These are phyloP conservation scores for Sweltsa coloradensis DNA, from an alignment of 1,140 invertebrate genomes.

Conservation along the genomic window DNA sequence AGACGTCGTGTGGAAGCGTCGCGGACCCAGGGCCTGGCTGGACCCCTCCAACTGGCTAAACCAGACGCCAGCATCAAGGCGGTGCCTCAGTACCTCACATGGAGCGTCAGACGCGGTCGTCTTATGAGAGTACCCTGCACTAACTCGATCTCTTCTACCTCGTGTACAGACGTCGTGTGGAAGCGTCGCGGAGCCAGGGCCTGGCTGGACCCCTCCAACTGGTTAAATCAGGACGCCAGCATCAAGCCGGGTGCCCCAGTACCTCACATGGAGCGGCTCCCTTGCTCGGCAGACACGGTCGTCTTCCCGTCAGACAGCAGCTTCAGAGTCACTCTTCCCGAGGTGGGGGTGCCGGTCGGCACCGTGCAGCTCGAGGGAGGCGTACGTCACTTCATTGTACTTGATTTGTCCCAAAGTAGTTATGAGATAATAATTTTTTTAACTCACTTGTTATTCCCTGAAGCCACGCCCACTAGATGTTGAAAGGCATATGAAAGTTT, in stretches of 20 bases:
- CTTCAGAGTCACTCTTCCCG: slow-evolving; percentile 9
- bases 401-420: slow-evolving; percentile 10
- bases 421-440: too few relatives aligned
- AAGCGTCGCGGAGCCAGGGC: background rate
- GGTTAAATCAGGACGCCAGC: slow-evolving; percentile 1
- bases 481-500: background rate
- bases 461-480: background rate
- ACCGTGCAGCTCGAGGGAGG: background rate
- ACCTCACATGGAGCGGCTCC: slow-evolving; percentile 16
- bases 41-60: slow-evolving; percentile 14
- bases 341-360: slow-evolving; percentile 6
- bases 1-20: slow-evolving; percentile 9
- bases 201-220: slow-evolving; percentile 15
- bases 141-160: too few relatives aligned
- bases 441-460: background rate
- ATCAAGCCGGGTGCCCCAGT: slow-evolving; percentile 2
- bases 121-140: too few relatives aligned
- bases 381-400: slow-evolving; percentile 7
- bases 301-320: slow-evolving; percentile 8
- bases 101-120: too few relatives aligned
- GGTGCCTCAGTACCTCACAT: too few relatives aligned
- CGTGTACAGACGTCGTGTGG: slow-evolving; percentile 10
- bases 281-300: slow-evolving; percentile 14
- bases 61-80: background rate
- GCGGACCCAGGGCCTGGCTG: slow-evolving; percentile 10